A percentile compares a stretch with the other conserved stretches of the same genome.
Evolutionary conservation across 1,140 invertebrate genomes (phyloP).

Genomic region (Periplaneta americana): DNA sequence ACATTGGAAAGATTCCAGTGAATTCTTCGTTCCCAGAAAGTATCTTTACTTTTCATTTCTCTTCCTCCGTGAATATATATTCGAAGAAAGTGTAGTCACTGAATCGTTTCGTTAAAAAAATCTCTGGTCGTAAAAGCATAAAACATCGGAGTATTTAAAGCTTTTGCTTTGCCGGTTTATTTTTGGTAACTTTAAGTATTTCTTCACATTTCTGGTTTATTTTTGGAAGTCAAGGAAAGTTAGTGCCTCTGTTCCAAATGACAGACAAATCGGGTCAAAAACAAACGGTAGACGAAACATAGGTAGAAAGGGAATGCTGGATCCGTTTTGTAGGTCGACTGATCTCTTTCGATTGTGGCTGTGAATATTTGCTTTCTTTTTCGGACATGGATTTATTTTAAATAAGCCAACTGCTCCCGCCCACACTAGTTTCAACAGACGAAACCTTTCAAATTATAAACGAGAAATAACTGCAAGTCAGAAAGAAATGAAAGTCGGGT

Average conservation of each 20-base stretch:
- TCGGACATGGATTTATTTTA: not conserved
- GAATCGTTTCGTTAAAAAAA: not conserved
- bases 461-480: not conserved
- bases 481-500: not conserved
- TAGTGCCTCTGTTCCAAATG: not conserved
- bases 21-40: too few relatives aligned
- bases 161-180: not conserved
- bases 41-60: too few relatives aligned
- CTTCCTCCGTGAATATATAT: too few relatives aligned
- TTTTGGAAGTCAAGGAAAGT: not conserved
- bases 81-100: too few relatives aligned
- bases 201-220: not conserved
- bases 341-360: not conserved
- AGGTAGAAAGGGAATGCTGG: not conserved
- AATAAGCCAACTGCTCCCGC: not conserved
- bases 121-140: not conserved
- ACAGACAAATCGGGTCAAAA: not conserved
- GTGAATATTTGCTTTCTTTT: not conserved
- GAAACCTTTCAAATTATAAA: not conserved
- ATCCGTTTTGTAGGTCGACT: not conserved
- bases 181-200: too few relatives aligned
- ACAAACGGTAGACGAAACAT: not conserved
- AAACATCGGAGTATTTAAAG: not conserved
- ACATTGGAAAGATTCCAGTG: too few relatives aligned
- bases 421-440: not conserved